Evolutionary conservation across 2,888 invertebrate species (phyloP).

Genomic region (Rhabditoides inermis): DNA sequence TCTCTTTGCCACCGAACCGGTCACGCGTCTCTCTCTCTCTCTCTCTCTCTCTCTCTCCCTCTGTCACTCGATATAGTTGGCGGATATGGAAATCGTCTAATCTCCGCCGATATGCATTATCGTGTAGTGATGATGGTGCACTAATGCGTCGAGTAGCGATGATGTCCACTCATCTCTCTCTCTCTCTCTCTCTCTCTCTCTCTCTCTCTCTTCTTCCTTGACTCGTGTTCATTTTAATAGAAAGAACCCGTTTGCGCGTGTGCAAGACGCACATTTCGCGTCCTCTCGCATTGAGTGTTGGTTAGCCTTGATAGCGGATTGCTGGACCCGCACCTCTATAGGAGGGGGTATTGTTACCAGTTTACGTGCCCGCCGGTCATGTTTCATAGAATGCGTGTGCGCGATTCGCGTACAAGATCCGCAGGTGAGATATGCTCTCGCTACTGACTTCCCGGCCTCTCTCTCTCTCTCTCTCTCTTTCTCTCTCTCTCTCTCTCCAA

Average conservation of each 20-base stretch:
- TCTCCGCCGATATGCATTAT: too few relatives aligned
- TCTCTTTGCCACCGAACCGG: constrained; percentile 13
- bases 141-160: constrained; percentile 7
- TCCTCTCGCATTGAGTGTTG: too few relatives aligned
- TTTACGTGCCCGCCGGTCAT: too few relatives aligned
- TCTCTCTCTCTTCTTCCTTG: constrained; percentile 7
- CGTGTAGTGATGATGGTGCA: too few relatives aligned
- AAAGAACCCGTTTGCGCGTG: too few relatives aligned
- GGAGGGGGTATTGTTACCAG: too few relatives aligned
- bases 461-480: neutral
- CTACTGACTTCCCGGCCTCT: neutral
- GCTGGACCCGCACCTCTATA: too few relatives aligned
- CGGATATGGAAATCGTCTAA: constrained; percentile 18
- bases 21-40: constrained; percentile 6
- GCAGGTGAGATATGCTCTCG: neutral
- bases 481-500: neutral
- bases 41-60: constrained; percentile 7
- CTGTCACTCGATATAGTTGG: constrained; percentile 19
- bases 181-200: neutral
- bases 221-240: too few relatives aligned
- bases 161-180: constrained; percentile 5
- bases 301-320: too few relatives aligned
- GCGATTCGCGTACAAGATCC: too few relatives aligned
- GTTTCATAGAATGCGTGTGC: too few relatives aligned
- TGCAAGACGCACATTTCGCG: too few relatives aligned